Evolutionary conservation across 2,113 vertebrate species (phyloP), one percentile per base, ranked within the genome.

Genomic region (Astur gentilis): DNA sequence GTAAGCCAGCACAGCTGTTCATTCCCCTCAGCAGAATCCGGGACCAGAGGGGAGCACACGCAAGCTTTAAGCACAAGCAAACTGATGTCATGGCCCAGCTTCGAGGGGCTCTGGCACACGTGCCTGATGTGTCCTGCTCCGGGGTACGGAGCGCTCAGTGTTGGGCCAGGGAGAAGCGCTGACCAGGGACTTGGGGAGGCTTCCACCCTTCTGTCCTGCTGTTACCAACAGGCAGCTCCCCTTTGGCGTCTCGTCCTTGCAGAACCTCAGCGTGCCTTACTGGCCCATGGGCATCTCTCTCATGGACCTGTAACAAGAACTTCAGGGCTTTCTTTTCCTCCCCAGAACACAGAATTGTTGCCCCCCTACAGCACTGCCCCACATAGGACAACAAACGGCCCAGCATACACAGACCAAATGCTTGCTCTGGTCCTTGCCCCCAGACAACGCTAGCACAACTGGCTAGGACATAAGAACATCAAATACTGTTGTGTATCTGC

Each of bases 41-140:
- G 6, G 29, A 47, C 9, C 69, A 18, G 61, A 9, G 0, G 0
- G 61, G 71, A 55, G 25, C 2, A 11, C 13, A 9, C 25, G 49
- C 66, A 40, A 25, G 38, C 27, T 10, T 8, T 1, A 6, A 60
- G 50, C 29, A 45, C 0, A 1, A 69, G 40, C 17, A 36, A 50
- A n/a, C 8, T 0, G 0, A 20, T 17, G 47, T 9, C n/a, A 22
- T 0, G 0, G 32, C 45, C 86, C 40, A 15, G 45, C n/a, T 3
- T 9, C 1, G 1, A 25, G 3, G 16, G n/a, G 10, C 6, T 25
- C 31, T 47, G 90, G 57, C 34, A 40, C 3, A 0, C 1, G 7
- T 34, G 55, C 18, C 60, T 6, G 32, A 3, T 0, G 0, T 3
- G 15, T 50, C 62, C 83, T 23, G 52, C 75, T 25, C 32, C 9